Percentiles rank a stretch among this genome's conserved stretches.
These are phyloP conservation scores for Drosophila borborema DNA, from an alignment of 2,888 invertebrate species.

Conservation along the genomic window DNA sequence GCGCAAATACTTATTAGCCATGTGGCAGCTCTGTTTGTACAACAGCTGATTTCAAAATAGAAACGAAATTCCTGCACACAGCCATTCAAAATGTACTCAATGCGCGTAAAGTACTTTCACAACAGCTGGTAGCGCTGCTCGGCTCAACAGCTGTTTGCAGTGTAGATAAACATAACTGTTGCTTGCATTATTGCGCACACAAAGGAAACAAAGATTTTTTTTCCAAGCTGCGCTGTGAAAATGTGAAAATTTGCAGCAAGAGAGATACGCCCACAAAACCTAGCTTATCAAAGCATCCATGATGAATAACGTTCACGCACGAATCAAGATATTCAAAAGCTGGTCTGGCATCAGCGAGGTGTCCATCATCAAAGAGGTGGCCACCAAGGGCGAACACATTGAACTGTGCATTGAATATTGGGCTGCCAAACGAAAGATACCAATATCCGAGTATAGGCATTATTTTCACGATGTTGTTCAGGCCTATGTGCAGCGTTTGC, in stretches of 20 bases:
- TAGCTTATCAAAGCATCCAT: not conserved
- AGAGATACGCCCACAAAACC: conserved; percentile 17
- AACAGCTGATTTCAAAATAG: not conserved
- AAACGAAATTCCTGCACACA: not conserved
- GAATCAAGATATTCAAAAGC: conserved; percentile 82
- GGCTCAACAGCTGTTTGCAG: conserved; percentile 2
- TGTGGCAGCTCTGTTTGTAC: not conserved
- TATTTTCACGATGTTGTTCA: conserved; percentile 83
- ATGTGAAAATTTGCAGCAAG: conserved; percentile 36
- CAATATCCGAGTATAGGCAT: conserved; percentile 69
- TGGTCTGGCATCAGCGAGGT: conserved; percentile 83
- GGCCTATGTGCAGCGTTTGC: conserved; percentile 81
- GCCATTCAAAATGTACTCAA: not conserved
- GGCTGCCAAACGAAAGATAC: conserved; percentile 74
- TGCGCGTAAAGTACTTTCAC: conserved; percentile 12
- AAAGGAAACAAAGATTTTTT: conserved; percentile 29
- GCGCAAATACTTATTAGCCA: not conserved
- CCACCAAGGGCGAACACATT: conserved; percentile 84
- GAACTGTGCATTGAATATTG: conserved; percentile 83
- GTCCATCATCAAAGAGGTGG: conserved; percentile 83
- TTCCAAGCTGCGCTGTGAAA: conserved; percentile 13
- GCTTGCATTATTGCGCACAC: conserved; percentile 20
- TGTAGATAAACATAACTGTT: conserved; percentile 32
- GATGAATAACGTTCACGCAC: conserved; percentile 71
- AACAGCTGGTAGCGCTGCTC: conserved; percentile 32